Conservation (phyloP, 2,888 invertebrate genomes). For the Cantharis lateralis region DNA sequence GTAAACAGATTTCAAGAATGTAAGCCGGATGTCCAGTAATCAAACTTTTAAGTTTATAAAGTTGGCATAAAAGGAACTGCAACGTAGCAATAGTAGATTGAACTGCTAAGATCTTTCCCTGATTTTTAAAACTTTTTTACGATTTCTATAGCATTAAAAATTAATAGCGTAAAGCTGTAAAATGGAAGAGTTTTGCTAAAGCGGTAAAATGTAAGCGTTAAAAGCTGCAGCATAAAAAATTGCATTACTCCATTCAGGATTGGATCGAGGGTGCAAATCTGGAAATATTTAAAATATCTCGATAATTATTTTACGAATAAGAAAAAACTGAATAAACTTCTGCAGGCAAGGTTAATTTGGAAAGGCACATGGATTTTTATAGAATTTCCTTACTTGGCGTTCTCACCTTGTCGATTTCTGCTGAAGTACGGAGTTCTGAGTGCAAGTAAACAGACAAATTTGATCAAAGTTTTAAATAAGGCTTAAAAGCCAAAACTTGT, state of each 20-base stretch:
- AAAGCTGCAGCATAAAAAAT: neutral
- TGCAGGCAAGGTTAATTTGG: neutral
- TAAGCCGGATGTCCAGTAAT: neutral
- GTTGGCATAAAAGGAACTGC: neutral
- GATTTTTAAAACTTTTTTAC: neutral
- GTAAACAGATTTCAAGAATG: neutral
- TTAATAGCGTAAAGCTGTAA: neutral
- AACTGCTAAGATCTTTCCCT: neutral
- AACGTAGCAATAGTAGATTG: neutral
- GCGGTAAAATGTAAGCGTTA: neutral
- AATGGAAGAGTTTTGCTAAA: neutral
- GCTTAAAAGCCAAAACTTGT: neutral
- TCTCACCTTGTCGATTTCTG: neutral
- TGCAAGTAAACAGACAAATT: neutral
- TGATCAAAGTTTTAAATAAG: neutral
- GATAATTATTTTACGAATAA: no score
- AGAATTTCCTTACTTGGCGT: neutral
- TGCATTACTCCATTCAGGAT: neutral
- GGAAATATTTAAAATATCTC: no score
- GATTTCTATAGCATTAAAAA: neutral
- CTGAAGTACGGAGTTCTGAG: neutral
- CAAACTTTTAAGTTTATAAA: neutral
- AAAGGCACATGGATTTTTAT: neutral
- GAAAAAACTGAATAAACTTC: no score
- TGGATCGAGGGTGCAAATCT: neutral